Base-by-base conservation (phyloP, 35 echinoderm and acorn worm species). In the Diadema setosum region DNA sequence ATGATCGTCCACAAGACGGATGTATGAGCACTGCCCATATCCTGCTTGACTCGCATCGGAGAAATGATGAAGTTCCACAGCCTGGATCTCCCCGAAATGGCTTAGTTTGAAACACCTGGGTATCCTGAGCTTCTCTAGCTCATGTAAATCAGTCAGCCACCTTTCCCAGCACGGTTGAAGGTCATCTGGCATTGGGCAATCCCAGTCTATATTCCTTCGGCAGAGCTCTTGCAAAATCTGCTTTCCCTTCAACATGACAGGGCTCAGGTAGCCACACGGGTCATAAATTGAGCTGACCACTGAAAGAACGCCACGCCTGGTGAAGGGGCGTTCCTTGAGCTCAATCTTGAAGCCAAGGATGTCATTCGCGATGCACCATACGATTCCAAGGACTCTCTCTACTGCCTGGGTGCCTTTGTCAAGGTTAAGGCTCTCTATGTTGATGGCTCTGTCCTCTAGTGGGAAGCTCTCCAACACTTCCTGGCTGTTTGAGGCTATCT, bases 171-270 rank as follows among this genome's bases (percentile, higher is more conserved):
- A 67, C 55, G 12, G 15, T 32, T 9, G 21, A 18, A 49, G 25
- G 1, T 46, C 32, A 2, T 45, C 81, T 42, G 78, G 37, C 4
- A 90, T 63, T 31, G 80, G 58, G 39, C 73, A 30, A 70, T 94
- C 87, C 93, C 93, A 90, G 8, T 41, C 82, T 18, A 86, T 34
- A 25, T 65, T 73, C 30, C 64, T 25, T 58, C 88, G 24, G 42
- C 88, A 87, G 5, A 95, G n/a, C 18, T 84, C 31, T 59, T 91
- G 93, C 4, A 96, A 45, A 17, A 91, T 76, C 50, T 82, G 64
- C 70, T 92, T 92, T 1, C 65, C 94, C 16, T 6, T 42, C 14
- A 95, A 35, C 11, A 49, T 42, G 18, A 91, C 45, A 50, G 83
- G 93, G 15, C 76, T 40, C 17, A 84, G 5, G 61, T 70, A 17